These are phyloP conservation scores for Diglossa cyanea DNA, from an alignment of 2,797 vertebrate genomes.

Conservation along the genomic window DNA sequence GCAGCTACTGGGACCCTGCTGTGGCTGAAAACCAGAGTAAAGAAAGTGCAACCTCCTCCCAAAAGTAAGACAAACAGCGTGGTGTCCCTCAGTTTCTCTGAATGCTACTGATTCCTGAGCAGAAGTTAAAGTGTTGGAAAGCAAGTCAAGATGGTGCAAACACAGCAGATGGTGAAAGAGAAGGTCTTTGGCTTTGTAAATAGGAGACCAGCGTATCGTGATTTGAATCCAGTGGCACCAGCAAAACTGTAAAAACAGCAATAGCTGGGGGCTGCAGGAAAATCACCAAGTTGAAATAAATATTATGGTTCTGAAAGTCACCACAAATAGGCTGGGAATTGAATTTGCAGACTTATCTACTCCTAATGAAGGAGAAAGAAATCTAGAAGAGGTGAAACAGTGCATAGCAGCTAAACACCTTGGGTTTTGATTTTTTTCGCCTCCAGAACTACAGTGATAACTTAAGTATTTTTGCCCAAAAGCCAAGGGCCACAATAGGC, in stretches of 20 bases:
- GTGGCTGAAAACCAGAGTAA: neutral
- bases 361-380: neutral
- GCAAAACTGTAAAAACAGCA: neutral
- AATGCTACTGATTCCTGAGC: neutral
- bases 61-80: neutral
- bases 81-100: neutral
- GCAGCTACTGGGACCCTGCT: neutral
- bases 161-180: neutral
- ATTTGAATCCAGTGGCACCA: neutral
- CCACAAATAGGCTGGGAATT: neutral
- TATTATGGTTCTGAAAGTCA: neutral
- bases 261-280: neutral
- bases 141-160: neutral
- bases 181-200: neutral
- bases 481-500: neutral
- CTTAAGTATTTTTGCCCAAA: neutral
- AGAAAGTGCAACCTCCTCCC: neutral
- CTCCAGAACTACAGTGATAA: neutral
- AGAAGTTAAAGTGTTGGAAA: neutral
- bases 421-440: neutral
- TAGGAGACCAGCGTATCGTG: neutral
- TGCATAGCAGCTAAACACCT: neutral
- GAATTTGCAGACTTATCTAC: neutral
- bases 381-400: neutral
- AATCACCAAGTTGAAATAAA: neutral